Evolutionary conservation across 2,888 invertebrate species (phyloP).

Genomic region (Melanophora roralis): DNA sequence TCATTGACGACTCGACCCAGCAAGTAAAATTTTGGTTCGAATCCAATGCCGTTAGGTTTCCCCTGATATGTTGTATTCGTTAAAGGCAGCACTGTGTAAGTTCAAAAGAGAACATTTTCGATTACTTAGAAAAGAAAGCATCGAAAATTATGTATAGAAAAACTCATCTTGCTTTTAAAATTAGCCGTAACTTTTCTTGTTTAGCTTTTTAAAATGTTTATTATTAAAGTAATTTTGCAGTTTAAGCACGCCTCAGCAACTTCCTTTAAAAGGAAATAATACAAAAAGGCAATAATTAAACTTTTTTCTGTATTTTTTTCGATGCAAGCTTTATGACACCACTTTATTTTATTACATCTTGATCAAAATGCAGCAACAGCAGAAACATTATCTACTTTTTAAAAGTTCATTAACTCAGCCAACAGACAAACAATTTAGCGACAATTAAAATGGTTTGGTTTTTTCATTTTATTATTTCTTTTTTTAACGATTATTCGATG

Average conservation of each 20-base stretch:
- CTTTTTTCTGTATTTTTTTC: too few relatives aligned
- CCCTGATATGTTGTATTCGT: too few relatives aligned
- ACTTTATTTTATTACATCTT: slow-evolving; percentile 27
- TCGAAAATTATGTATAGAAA: too few relatives aligned
- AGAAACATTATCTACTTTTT: slow-evolving; percentile 25
- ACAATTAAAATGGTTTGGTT: slow-evolving; percentile 44
- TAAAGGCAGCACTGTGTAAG: too few relatives aligned
- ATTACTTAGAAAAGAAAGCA: too few relatives aligned
- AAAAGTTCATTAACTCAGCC: slow-evolving; percentile 48
- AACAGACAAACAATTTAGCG: slow-evolving; percentile 27
- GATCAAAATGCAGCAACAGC: neutral
- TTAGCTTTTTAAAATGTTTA: too few relatives aligned
- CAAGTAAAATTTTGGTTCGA: too few relatives aligned
- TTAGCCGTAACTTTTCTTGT: too few relatives aligned
- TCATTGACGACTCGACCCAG: too few relatives aligned
- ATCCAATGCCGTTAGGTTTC: too few relatives aligned
- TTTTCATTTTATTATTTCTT: slow-evolving; percentile 6
- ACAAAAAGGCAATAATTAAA: neutral
- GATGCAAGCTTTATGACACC: slow-evolving; percentile 29
- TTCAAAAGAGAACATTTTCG: too few relatives aligned
- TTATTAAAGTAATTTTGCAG: neutral
- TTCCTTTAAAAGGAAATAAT: slow-evolving; percentile 28
- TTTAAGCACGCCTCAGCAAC: slow-evolving; percentile 1
- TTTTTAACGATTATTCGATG: neutral
- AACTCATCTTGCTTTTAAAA: too few relatives aligned